Evolutionary conservation across 2,797 vertebrate species (phyloP), one percentile per base, ranked within the genome.

Genomic region (Neomorphus geoffroyi): DNA sequence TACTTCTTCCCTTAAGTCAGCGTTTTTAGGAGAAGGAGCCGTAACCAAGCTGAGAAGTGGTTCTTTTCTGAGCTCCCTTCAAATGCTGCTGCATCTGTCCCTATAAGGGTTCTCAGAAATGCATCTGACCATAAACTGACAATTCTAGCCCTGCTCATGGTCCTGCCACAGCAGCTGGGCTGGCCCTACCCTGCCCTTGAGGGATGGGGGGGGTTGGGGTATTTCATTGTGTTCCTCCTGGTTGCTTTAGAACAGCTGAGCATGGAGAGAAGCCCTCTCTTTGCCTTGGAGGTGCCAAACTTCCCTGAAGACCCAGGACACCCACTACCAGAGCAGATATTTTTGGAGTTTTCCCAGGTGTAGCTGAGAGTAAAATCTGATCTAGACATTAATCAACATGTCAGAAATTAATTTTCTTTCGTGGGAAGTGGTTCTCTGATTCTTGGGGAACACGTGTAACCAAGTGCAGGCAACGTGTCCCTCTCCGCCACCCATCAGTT

Each of bases 381-480:
- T 27, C 27, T 22, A 51, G 45, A 13, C 5, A 1, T 45, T 73
- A 50, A 58, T 85, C 30, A 58, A 18, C 80, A n/a, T 72, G 60
- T 26, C 48, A 75, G 67, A 62, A 72, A 43, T 43, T 13, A 35
- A 28, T 77, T 80, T 27, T 37, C 23, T 71, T 9, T 58, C 61
- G 37, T 51, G 41, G 46, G 51, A 1, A 1, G 19, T 18, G 28
- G 12, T 26, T 30, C 57, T 80, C 28, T 66, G 78, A 9, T 41
- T 81, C 27, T n/a, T 10, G 24, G 58, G 61, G 45, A 43, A 18
- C 16, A 2, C 0, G 0, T 18, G 50, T 45, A 28, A 56, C 46
- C 50, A 4, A 41, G 24, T 18, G 21, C 60, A 2, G 2, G 48
- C 33, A 27, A 60, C 2, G 1, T 7, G 48, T 54, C 81, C 61